Conservation (phyloP, 2,113 vertebrate species). For the Melanocharis versteri region DNA sequence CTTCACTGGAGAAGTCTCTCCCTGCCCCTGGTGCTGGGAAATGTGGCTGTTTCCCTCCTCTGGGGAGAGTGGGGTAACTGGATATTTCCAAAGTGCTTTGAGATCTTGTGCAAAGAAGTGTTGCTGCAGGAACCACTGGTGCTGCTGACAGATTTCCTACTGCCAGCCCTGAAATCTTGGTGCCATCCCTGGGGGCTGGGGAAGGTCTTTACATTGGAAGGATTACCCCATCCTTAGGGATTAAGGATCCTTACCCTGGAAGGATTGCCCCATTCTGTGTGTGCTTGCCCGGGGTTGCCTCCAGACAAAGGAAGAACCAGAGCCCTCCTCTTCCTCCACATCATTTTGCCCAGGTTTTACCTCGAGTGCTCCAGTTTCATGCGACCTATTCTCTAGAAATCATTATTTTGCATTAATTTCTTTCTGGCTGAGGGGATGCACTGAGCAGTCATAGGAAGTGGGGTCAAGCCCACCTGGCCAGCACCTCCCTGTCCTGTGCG, state of each 20-base stretch:
- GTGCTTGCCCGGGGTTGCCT: background rate
- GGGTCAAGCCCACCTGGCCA: background rate
- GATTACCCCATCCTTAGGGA: background rate
- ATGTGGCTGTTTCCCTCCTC: background rate
- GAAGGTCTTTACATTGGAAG: background rate
- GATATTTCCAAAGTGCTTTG: background rate
- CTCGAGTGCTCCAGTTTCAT: background rate
- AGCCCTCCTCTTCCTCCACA: background rate
- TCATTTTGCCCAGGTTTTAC: background rate
- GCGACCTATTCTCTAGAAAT: background rate
- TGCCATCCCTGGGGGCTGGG: background rate
- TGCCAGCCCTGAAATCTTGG: background rate
- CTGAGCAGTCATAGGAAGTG: accelerated
- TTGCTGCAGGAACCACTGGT: background rate
- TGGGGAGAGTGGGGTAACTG: background rate
- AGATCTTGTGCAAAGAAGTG: background rate
- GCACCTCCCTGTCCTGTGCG: background rate
- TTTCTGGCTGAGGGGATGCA: background rate
- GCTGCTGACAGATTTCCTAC: background rate
- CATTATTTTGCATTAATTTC: background rate
- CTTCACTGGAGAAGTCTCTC: background rate
- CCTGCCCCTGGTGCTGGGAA: background rate
- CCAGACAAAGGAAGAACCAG: accelerated
- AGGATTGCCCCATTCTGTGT: background rate
- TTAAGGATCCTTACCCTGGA: background rate